Conservation (phyloP, 1,140 invertebrate genomes). For the Armadillidium nasatum region DNA sequence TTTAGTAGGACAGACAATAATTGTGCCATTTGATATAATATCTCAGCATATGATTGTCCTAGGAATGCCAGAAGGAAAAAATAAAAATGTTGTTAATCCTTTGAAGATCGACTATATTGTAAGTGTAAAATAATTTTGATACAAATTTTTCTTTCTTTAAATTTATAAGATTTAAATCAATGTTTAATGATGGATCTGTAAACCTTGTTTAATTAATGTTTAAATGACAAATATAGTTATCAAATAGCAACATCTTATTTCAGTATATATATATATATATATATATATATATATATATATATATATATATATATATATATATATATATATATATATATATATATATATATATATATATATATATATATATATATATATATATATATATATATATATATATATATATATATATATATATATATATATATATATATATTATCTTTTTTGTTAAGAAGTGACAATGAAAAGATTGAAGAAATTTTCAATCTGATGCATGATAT, state of each 20-base stretch:
- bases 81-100: constrained; percentile 47
- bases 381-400: background rate
- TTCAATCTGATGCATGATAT: no score
- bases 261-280: no score
- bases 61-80: constrained; percentile 52
- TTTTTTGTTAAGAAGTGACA: no score
- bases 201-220: no score
- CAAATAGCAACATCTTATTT: no score
- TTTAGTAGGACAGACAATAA: constrained; percentile 87
- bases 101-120: constrained; percentile 50
- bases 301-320: constrained; percentile 17
- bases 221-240: no score
- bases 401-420: background rate
- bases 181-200: no score
- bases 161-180: no score
- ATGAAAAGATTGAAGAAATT: no score
- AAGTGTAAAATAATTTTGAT: background rate
- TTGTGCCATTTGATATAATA: constrained; percentile 92
- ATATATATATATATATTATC: no score
- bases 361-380: background rate
- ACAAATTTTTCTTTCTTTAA: no score
- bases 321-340: constrained; percentile 15
- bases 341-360: background rate
- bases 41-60: constrained; percentile 96
- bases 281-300: background rate